Base-by-base conservation (phyloP, 2,888 invertebrate genomes). In the Drosophila imparisetae region DNA sequence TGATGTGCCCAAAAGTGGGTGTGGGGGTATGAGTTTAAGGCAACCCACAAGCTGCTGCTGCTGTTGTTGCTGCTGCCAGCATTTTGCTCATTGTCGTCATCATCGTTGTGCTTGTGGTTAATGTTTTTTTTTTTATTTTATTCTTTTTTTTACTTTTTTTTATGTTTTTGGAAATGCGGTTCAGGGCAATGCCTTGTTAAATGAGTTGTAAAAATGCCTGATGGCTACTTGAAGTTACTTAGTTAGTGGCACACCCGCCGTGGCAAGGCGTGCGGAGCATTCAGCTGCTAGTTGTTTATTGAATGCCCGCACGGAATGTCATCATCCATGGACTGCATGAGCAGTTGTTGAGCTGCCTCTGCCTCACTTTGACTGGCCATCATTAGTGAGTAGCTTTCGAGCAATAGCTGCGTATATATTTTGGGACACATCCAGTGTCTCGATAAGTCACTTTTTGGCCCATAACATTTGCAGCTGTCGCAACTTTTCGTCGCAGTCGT, bases 151-250 rank as follows among this genome's bases (percentile, higher is more conserved):
- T 15, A 13, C 24, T 24, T 45, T 45, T 45, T 48, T 27, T 48
- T 10, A 18, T 53, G 21, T 53, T 53, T 29, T 24, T n/a, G 32
- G 54, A 48, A 54, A 60, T 54, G 57, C 52, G 48, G 27, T 42
- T 58, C 8, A 34, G 24, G 78, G 48, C 72, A 67, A 69, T 82
- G 83, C 69, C 83, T 72, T 84, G 90, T 84, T 85, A 90, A 90
- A 85, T 88, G 90, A 90, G 89, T 88, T 85, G 86, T 88, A 75
- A 86, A 88, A 88, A 82, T 74, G 76, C 83, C 76, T 69, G 74
- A 76, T 85, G 80, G 83, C 72, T 69, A 83, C 66, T 73, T 70
- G 54, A 49, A 66, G 77, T 58, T 61, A 66, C 73, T 72, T 61
- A 72, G 63, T 72, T 60, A 34, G 61, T 55, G 58, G 29, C 73